These are phyloP conservation scores for Sarcophilus harrisii DNA, from an alignment of 2,797 vertebrate genomes.

Conservation along the genomic window DNA sequence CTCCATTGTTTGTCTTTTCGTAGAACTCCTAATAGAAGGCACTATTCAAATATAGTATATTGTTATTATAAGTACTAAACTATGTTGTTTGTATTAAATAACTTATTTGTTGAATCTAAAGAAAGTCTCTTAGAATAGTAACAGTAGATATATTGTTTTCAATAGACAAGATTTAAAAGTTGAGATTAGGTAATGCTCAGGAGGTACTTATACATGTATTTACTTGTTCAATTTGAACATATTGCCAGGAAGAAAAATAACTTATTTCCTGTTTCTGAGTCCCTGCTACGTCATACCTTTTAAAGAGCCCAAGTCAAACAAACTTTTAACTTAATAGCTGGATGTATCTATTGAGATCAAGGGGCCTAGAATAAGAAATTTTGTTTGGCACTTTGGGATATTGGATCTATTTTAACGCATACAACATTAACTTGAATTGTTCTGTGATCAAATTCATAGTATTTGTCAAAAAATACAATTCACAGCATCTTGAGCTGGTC, in stretches of 20 bases:
- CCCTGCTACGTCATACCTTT: neutral
- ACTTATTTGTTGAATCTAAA: neutral
- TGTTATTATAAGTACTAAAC: slow-evolving; percentile 25
- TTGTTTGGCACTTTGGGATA: neutral
- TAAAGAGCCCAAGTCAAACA: neutral
- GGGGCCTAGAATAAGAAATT: neutral
- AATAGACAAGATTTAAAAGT: slow-evolving; percentile 2
- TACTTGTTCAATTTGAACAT: slow-evolving; percentile 29
- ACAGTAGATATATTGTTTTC: slow-evolving; percentile 18
- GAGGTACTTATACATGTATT: neutral
- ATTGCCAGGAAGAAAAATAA: neutral
- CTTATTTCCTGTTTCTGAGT: neutral
- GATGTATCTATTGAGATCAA: neutral
- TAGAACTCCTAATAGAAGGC: slow-evolving; percentile 21
- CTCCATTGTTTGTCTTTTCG: slow-evolving; percentile 3
- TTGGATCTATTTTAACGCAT: neutral
- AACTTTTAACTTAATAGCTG: neutral
- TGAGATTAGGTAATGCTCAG: neutral
- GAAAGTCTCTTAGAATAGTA: slow-evolving; percentile 7
- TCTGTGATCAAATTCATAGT: neutral
- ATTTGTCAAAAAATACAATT: neutral
- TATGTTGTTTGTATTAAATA: slow-evolving; percentile 12
- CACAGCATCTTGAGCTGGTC: neutral
- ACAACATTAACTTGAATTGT: neutral
- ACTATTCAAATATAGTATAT: neutral